Evolutionary conservation across 2,888 invertebrate genomes (phyloP).

Genomic region (Thysanoteuthis rhombus): DNA sequence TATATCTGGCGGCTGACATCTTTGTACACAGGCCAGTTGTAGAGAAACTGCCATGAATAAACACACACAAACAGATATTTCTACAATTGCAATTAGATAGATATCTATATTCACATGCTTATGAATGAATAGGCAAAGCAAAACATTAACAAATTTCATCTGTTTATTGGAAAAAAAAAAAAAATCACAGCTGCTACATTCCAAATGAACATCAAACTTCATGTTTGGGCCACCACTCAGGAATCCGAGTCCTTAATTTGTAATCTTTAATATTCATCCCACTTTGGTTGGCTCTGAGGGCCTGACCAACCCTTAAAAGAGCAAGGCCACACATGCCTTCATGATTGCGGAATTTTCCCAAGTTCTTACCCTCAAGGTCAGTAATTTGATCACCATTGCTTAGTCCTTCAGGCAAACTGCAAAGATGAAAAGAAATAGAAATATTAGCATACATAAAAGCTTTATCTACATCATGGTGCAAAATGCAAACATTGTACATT

Average conservation of each 20-base stretch:
- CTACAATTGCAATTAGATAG: too few relatives aligned
- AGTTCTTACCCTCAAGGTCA: constrained; percentile 67
- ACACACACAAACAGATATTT: too few relatives aligned
- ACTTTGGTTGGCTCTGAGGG: constrained; percentile 41
- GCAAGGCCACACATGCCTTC: constrained; percentile 52
- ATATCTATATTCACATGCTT: too few relatives aligned
- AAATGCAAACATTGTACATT: too few relatives aligned
- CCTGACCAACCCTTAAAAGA: constrained; percentile 48
- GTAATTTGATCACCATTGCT: constrained; percentile 44
- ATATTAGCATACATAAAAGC: too few relatives aligned
- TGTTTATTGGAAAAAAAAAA: background rate
- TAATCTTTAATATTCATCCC: constrained; percentile 40
- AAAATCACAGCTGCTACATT: background rate
- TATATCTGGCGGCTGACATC: too few relatives aligned
- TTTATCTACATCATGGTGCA: too few relatives aligned
- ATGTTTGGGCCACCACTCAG: constrained; percentile 55
- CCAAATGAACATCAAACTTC: background rate
- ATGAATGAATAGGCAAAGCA: background rate
- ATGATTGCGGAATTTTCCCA: constrained; percentile 77
- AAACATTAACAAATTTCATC: background rate
- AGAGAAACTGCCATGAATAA: too few relatives aligned
- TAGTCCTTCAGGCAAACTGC: constrained; percentile 43
- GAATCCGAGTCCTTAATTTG: constrained; percentile 41
- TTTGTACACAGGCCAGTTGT: too few relatives aligned
- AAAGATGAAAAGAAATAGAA: constrained; percentile 33